A percentile compares a stretch with the other conserved stretches of the same genome.
Conservation (phyloP, 2,888 invertebrate genomes). For the Macrosoma leucophasiata region DNA sequence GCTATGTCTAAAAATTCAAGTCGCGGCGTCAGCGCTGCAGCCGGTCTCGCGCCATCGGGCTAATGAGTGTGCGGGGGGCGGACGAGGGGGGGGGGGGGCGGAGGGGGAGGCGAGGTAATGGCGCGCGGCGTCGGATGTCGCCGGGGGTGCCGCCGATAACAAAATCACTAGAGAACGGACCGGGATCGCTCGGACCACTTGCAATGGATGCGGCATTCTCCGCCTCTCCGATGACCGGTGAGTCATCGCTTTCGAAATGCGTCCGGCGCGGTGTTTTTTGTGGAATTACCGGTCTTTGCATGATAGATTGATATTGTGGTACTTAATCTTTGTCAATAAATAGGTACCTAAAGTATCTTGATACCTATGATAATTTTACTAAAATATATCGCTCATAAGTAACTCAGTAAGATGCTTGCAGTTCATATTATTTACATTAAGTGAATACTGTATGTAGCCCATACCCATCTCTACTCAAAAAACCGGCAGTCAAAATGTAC, state of each 20-base stretch:
- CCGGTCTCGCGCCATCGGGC: conserved; percentile 55
- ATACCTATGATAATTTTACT: no score
- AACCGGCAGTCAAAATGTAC: no score
- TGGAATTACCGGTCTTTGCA: no score
- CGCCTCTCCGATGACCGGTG: conserved; percentile 4
- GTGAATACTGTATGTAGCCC: no score
- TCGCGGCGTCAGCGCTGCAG: conserved; percentile 52
- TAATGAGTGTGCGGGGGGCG: conserved; percentile 44
- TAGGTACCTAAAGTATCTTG: no score
- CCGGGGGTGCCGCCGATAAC: conserved; percentile 70
- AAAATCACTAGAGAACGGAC: conserved; percentile 69
- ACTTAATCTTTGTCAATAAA: no score
- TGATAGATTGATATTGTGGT: no score
- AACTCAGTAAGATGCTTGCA: no score
- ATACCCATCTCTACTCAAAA: no score
- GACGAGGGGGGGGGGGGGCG: conserved; percentile 30
- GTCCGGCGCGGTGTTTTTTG: no score
- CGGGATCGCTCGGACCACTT: conserved; percentile 26
- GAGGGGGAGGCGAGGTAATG: conserved; percentile 50
- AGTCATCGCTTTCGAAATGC: conserved; percentile 16
- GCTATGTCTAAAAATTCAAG: conserved; percentile 60
- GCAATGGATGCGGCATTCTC: conserved; percentile 34
- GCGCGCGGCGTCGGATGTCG: conserved; percentile 69
- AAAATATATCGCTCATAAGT: no score
- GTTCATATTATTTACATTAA: no score